Conservation (phyloP, 1,140 invertebrate species). For the Stegodyphus mimosarum region DNA sequence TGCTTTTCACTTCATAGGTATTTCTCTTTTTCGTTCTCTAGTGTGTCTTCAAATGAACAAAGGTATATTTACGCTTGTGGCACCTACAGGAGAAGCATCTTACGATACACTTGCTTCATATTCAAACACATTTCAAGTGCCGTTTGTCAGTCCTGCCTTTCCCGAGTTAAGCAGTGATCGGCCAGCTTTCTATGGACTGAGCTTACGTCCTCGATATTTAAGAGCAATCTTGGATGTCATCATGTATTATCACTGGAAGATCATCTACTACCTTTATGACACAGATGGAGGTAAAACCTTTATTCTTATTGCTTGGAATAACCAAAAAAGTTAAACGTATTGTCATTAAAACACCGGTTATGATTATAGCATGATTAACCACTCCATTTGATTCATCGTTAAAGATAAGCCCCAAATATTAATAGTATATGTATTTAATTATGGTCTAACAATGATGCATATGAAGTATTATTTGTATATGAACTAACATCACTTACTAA, state of each 20-base stretch:
- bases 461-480: too few relatives aligned
- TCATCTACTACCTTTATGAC: conserved; percentile 94
- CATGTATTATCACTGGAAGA: conserved; percentile 88
- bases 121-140: conserved; percentile 96
- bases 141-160: conserved; percentile 93
- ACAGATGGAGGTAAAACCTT: conserved; percentile 89
- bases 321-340: too few relatives aligned
- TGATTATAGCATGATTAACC: too few relatives aligned
- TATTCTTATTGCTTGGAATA: background rate
- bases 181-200: conserved; percentile 86
- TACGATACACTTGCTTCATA: conserved; percentile 95
- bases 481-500: too few relatives aligned
- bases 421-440: too few relatives aligned
- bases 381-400: too few relatives aligned
- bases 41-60: conserved; percentile 92
- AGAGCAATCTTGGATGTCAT: conserved; percentile 93
- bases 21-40: conserved; percentile 72
- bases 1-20: background rate
- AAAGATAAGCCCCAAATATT: too few relatives aligned
- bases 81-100: conserved; percentile 86
- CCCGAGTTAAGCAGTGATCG: conserved; percentile 82
- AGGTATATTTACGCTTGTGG: conserved; percentile 92
- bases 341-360: too few relatives aligned
- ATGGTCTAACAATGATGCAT: too few relatives aligned
- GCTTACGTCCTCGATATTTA: conserved; percentile 92